Evolutionary conservation across 1,140 invertebrate genomes (phyloP), one percentile per base, ranked within the genome.

Genomic region (Drosophila varians): DNA sequence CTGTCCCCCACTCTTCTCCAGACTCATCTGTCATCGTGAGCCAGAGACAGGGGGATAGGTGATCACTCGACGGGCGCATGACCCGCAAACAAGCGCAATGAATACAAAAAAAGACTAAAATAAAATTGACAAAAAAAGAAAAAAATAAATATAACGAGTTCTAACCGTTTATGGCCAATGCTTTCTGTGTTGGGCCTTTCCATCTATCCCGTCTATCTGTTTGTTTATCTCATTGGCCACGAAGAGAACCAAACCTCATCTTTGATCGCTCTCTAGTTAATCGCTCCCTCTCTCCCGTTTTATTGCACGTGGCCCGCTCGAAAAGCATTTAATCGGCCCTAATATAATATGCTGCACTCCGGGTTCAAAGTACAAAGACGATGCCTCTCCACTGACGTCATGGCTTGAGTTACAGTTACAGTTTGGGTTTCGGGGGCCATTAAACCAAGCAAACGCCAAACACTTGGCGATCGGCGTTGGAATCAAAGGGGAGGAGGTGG

Each of bases 41-140:
- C 9, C 52, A 4, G 3, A 16, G 49, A 19, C 11, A 34, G 64
- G 46, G 58, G 54, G 14, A 38, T 28, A 23, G 16, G 36, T 46
- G 79, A 84, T 86, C 79, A 84, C 79, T 84, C 76, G 26, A 19
- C 48, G 36, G 71, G 54, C 80, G 58, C 79, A 83, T 84, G 79
- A 62, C 71, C 61, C 64, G 78, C 64, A 54, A 74, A 68, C 34
- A 38, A 58, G 21, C 52, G 19, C 28, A 31, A 31, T 31, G 3
- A 31, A n/a, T 31, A 16, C 36, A 16, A 38, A 38, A 12, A 36
- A 36, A n/a, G 14, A 12, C 6, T 4, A 36, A n/a, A 12, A 36
- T 4, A 38, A 38, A 11, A 34, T n/a, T 9, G 5, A 26, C 5
- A 26, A 26, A 26, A 31, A 16, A 45, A 19, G 34, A 43, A 28